Percentiles rank a stretch among this genome's conserved stretches.
phyloP scores from a whole-genome alignment of 2,797 vertebrate species.

The Halcyon smyrnensis region DNA sequence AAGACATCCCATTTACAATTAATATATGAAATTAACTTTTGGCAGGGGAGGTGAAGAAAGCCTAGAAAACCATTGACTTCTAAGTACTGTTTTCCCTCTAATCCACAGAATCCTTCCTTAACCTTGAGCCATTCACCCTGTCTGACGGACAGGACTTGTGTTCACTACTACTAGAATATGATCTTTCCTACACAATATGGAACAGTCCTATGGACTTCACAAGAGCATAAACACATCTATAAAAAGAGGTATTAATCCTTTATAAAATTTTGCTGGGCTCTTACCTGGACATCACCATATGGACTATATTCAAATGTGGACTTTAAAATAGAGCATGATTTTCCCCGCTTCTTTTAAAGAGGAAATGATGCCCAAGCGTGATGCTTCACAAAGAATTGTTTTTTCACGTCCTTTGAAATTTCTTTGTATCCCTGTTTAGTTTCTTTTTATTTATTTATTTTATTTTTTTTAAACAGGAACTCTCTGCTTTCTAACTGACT shows the following conservation, averaged over 20 bases:
- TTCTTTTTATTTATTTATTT: not conserved
- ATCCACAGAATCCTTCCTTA: not conserved
- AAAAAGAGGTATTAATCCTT: not conserved
- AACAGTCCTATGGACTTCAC: not conserved
- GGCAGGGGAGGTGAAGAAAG: not conserved
- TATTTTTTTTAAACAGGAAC: constrained; percentile 29
- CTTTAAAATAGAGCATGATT: not conserved
- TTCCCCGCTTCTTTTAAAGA: not conserved
- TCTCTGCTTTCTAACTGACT: constrained; percentile 18
- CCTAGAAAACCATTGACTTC: not conserved
- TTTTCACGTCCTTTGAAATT: constrained; percentile 21
- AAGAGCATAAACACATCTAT: not conserved
- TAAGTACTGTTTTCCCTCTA: not conserved
- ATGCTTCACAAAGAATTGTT: not conserved
- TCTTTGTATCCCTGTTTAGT: not conserved
- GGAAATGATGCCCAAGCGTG: not conserved
- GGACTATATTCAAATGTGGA: not conserved
- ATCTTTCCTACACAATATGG: not conserved
- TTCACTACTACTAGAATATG: not conserved
- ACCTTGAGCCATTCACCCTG: not conserved
- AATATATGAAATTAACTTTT: not conserved
- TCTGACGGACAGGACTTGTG: not conserved
- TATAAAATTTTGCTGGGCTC: not conserved
- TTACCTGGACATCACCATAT: not conserved
- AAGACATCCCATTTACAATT: not conserved